These are phyloP conservation scores for Lichenostomus cassidix DNA, from an alignment of 2,113 vertebrate genomes.

Conservation along the genomic window DNA sequence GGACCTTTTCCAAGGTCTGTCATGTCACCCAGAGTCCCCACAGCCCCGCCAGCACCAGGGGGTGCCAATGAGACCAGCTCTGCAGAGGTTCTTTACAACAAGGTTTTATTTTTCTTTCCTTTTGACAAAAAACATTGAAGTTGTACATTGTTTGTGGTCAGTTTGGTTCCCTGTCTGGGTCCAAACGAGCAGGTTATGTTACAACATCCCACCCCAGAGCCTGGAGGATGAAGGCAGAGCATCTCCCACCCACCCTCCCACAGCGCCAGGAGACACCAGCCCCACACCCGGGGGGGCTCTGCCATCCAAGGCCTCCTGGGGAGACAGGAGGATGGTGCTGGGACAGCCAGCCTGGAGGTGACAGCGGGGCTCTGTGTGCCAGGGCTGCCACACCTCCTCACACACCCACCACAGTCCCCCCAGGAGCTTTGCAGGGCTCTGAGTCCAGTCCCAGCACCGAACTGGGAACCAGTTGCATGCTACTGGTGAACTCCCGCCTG, in stretches of 20 bases:
- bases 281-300: neutral
- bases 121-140: constrained; percentile 71
- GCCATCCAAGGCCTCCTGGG: neutral
- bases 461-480: neutral
- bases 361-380: neutral
- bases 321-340: neutral
- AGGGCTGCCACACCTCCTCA: neutral
- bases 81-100: constrained; percentile 70
- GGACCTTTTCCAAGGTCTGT: neutral
- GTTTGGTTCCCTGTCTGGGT: constrained; percentile 51
- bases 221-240: constrained; percentile 17
- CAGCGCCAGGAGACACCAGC: neutral
- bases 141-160: constrained; percentile 35
- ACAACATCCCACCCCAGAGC: constrained; percentile 50
- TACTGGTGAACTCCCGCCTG: neutral
- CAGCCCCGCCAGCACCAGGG: fast-evolving
- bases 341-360: neutral
- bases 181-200: constrained; percentile 66
- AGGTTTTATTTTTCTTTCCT: constrained; percentile 75
- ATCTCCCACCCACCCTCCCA: neutral
- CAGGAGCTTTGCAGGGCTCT: neutral
- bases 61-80: neutral
- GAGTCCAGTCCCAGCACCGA: neutral
- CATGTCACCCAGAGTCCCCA: fast-evolving
- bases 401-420: too few species aligned